These are phyloP conservation scores for Spatulosminthurus flaviceps DNA, from an alignment of 2,888 invertebrate species.

Conservation along the genomic window DNA sequence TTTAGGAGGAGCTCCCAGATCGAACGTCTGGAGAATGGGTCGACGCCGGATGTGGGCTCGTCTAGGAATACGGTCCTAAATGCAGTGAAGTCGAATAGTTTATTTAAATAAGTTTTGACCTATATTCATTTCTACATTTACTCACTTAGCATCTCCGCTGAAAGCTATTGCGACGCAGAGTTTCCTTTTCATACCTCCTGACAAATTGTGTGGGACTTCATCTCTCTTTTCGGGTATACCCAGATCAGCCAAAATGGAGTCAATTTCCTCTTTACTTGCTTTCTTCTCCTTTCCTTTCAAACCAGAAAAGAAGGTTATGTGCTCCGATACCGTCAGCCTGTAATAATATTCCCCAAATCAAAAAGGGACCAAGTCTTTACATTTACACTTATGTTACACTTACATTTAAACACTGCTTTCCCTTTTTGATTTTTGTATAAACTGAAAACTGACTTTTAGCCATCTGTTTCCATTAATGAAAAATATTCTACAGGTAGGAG, in stretches of 20 bases:
- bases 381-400: too few species aligned
- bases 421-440: too few species aligned
- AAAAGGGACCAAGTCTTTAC: too few species aligned
- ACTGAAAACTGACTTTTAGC: too few species aligned
- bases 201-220: conserved; percentile 74
- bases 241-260: conserved; percentile 74
- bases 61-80: conserved; percentile 75
- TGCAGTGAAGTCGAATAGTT: too few species aligned
- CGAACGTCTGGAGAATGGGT: conserved; percentile 82
- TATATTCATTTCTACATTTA: too few species aligned
- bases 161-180: conserved; percentile 90
- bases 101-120: too few species aligned
- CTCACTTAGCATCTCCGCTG: conserved; percentile 74
- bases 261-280: conserved; percentile 66
- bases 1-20: conserved; percentile 80
- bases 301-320: conserved; percentile 26
- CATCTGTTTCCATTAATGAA: too few species aligned
- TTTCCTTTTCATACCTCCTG: conserved; percentile 87
- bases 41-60: conserved; percentile 88
- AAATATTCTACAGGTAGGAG: too few species aligned
- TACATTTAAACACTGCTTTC: too few species aligned
- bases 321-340: conserved; percentile 37
- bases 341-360: neutral
- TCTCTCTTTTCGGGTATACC: conserved; percentile 73
- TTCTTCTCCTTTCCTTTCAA: conserved; percentile 66